Evolutionary conservation across 2,797 vertebrate species (phyloP).

Genomic region (Limosa lapponica): DNA sequence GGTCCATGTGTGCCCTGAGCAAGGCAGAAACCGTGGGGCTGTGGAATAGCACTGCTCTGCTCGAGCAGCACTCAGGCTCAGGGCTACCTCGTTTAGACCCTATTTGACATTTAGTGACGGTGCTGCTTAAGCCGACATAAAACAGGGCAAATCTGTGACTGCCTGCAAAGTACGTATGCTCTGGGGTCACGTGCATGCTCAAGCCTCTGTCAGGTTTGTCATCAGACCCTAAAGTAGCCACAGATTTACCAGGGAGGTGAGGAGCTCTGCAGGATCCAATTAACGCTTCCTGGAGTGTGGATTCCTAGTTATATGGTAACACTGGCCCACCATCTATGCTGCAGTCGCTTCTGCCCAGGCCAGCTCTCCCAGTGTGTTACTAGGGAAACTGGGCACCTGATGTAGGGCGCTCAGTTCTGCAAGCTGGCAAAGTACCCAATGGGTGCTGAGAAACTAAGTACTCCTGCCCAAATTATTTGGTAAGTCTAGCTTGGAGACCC

Average conservation of each 20-base stretch:
- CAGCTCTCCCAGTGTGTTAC: background rate
- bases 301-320: background rate
- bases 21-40: background rate
- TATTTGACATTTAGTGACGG: background rate
- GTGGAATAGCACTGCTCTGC: background rate
- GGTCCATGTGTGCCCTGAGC: rapidly evolving
- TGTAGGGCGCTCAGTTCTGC: background rate
- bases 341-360: background rate
- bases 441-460: background rate
- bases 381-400: background rate
- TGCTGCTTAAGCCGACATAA: background rate
- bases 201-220: rapidly evolving
- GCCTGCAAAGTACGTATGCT: background rate
- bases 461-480: background rate
- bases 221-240: background rate
- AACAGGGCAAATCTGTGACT: background rate
- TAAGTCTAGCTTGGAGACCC: background rate
- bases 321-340: background rate
- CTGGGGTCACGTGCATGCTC: rapidly evolving
- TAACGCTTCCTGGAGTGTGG: background rate
- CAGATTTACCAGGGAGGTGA: background rate
- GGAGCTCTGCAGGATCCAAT: background rate
- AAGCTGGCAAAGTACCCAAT: background rate
- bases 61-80: background rate
- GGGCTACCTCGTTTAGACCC: background rate